A percentile compares a stretch with the other conserved stretches of the same genome.
phyloP scores from a whole-genome alignment of 2,113 vertebrate genomes.

The Cebidichthys violaceus region DNA sequence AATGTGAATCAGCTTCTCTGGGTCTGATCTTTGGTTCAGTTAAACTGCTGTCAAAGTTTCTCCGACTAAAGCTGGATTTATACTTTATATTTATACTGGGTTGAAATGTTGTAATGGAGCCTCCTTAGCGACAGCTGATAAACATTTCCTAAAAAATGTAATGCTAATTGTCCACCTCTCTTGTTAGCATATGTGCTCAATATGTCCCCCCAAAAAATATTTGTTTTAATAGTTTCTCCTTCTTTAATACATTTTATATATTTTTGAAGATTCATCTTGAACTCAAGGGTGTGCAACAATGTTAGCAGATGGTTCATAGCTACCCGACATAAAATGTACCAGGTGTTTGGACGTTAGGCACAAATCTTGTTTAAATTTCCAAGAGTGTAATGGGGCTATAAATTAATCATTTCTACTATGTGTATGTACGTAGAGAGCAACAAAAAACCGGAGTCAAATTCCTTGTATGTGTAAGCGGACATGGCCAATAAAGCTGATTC shows the following conservation, averaged over 20 bases:
- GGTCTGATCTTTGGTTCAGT: slow-evolving; percentile 10
- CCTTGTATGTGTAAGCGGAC: too few species aligned
- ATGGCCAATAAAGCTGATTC: too few species aligned
- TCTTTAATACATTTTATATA: neutral
- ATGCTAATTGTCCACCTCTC: too few species aligned
- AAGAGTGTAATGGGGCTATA: neutral
- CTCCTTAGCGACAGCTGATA: neutral
- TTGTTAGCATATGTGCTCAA: too few species aligned
- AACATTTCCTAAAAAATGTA: neutral
- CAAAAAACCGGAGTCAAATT: too few species aligned
- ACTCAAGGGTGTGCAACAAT: neutral
- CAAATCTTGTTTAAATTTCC: neutral
- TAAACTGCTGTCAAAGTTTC: neutral
- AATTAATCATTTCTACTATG: neutral
- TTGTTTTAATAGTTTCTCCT: neutral
- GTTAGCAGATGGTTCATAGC: neutral
- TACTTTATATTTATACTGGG: neutral
- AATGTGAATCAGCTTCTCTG: slow-evolving; percentile 45
- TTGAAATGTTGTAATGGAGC: neutral
- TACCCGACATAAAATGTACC: too few species aligned
- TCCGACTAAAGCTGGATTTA: neutral
- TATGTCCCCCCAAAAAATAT: too few species aligned
- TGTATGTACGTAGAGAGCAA: too few species aligned
- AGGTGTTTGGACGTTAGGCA: too few species aligned
- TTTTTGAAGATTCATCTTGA: neutral